Evolutionary conservation across 2,888 invertebrate species (phyloP).

Genomic region (Mimumesa dahlbomi): DNA sequence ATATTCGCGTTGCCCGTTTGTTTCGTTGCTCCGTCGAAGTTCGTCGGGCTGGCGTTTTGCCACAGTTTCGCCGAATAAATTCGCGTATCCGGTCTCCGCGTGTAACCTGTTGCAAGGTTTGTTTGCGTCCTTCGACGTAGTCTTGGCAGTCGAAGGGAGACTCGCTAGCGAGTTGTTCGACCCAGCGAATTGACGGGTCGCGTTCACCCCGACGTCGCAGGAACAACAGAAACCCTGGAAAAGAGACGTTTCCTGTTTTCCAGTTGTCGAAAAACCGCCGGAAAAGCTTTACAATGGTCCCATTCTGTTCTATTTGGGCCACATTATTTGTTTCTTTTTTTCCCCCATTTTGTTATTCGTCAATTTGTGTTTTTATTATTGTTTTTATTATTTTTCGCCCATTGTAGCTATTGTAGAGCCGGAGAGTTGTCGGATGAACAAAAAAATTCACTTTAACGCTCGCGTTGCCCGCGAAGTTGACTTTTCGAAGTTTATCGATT

Average conservation of each 20-base stretch:
- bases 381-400: too few relatives aligned
- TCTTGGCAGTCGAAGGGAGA: conserved; percentile 69
- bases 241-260: neutral
- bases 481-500: too few relatives aligned
- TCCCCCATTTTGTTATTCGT: too few relatives aligned
- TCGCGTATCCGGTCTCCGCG: conserved; percentile 1
- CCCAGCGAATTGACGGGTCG: conserved; percentile 3
- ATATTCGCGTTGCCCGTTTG: too few relatives aligned
- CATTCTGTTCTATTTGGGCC: too few relatives aligned
- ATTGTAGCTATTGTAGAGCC: too few relatives aligned
- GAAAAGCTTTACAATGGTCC: too few relatives aligned
- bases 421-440: too few relatives aligned
- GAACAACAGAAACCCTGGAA: conserved; percentile 81
- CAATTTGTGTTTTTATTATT: too few relatives aligned
- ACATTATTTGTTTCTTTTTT: too few relatives aligned
- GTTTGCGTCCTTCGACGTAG: conserved; percentile 68
- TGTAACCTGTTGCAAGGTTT: conserved; percentile 56
- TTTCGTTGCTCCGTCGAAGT: neutral
- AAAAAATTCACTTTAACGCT: too few relatives aligned
- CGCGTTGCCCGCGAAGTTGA: too few relatives aligned
- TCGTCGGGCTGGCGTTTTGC: conserved; percentile 39
- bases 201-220: conserved; percentile 76
- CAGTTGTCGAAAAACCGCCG: neutral
- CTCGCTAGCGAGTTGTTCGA: conserved; percentile 36
- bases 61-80: conserved; percentile 32